phyloP scores from a whole-genome alignment of 2,888 invertebrate genomes.

The Sarcophaga caerulescens region DNA sequence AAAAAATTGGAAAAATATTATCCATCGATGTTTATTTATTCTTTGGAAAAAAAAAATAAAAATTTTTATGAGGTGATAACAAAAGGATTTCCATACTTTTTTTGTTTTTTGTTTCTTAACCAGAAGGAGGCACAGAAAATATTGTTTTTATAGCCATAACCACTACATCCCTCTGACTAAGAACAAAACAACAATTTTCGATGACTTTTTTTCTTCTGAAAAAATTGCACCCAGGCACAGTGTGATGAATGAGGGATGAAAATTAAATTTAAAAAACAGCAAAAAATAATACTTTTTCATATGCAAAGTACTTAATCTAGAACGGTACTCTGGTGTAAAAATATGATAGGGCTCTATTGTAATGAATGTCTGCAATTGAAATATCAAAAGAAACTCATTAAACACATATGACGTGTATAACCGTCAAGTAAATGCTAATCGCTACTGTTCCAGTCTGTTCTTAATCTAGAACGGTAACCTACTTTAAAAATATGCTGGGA shows the following conservation, averaged over 20 bases:
- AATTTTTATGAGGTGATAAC: conserved; percentile 63
- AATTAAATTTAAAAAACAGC: background rate
- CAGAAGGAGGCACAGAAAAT: background rate
- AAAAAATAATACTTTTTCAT: background rate
- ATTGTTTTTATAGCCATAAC: conserved; percentile 34
- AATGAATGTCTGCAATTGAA: no score
- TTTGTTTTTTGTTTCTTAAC: conserved; percentile 8
- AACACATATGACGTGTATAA: no score
- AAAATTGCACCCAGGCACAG: background rate
- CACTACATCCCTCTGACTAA: conserved; percentile 28
- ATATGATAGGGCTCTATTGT: no score
- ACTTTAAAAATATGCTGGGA: no score
- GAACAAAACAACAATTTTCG: background rate
- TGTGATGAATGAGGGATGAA: background rate
- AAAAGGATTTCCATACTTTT: conserved; percentile 30
- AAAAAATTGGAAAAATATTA: background rate
- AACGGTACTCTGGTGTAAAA: no score
- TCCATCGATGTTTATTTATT: conserved; percentile 55
- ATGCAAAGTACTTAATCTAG: no score
- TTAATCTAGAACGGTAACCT: no score
- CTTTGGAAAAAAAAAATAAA: conserved; percentile 26
- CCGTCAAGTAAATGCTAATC: no score
- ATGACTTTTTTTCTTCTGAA: background rate
- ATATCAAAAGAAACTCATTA: no score
- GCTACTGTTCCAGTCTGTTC: no score